A percentile compares a stretch with the other conserved stretches of the same genome.
Conservation (phyloP, 1,140 invertebrate species). For the Drosophila punjabiensis region DNA sequence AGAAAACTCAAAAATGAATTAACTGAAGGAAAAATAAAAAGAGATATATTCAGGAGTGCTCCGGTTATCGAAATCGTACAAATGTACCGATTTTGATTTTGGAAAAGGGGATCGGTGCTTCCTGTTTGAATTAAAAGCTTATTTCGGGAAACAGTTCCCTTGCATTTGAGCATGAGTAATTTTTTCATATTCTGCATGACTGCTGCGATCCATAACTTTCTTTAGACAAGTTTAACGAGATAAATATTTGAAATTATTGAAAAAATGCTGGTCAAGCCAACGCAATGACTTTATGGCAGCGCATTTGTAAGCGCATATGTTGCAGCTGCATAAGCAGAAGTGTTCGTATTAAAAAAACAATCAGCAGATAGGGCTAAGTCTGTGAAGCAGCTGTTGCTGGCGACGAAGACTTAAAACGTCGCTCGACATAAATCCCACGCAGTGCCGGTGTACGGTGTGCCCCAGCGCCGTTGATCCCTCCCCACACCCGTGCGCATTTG, state of each 20-base stretch:
- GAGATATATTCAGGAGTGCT: too few relatives aligned
- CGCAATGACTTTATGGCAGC: slow-evolving; percentile 64
- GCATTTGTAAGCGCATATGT: slow-evolving; percentile 70
- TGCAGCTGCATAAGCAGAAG: slow-evolving; percentile 47
- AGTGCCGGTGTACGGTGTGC: slow-evolving; percentile 5
- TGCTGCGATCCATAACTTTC: neutral
- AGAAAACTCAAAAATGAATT: too few relatives aligned
- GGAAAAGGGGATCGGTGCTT: too few relatives aligned
- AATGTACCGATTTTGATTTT: too few relatives aligned
- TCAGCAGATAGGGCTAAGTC: slow-evolving; percentile 24
- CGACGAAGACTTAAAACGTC: slow-evolving; percentile 73
- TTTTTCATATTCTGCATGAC: slow-evolving; percentile 28
- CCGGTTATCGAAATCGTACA: too few relatives aligned
- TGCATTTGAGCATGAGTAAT: too few relatives aligned
- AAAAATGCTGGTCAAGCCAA: slow-evolving; percentile 62
- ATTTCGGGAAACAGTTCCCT: too few relatives aligned
- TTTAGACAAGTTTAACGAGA: slow-evolving; percentile 17
- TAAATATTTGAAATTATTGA: slow-evolving; percentile 37
- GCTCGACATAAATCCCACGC: slow-evolving; percentile 70
- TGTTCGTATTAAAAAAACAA: slow-evolving; percentile 18
- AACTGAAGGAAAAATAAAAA: too few relatives aligned
- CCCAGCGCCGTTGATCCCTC: slow-evolving; percentile 13
- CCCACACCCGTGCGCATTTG: slow-evolving; percentile 65
- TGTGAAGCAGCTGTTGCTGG: slow-evolving; percentile 67
- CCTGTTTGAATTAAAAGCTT: too few relatives aligned